phyloP scores from a whole-genome alignment of 2,888 invertebrate genomes.

The Stenoptilia bipunctidactyla region DNA sequence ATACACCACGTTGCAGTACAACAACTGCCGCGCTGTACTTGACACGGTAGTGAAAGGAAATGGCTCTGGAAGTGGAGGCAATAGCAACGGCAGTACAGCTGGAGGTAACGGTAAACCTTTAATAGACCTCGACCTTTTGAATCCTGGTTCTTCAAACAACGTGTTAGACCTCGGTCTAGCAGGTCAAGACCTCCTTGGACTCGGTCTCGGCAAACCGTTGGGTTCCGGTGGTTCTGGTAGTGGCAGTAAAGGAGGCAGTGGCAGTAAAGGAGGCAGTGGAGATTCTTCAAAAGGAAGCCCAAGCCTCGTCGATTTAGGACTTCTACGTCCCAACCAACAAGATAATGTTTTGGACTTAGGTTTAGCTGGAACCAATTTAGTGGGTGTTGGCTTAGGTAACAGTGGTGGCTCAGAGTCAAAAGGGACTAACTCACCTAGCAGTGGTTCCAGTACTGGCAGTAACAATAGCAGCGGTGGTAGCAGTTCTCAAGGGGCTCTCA shows the following conservation, averaged over 20 bases:
- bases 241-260: not conserved
- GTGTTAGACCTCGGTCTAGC: slow-evolving; percentile 10
- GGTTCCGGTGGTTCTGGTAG: not conserved
- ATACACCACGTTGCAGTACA: slow-evolving; percentile 30
- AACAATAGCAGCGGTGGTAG: too few relatives aligned
- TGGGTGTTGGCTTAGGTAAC: too few relatives aligned
- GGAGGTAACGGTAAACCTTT: slow-evolving; percentile 2
- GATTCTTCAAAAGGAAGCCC: slow-evolving; percentile 1
- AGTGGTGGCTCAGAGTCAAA: too few relatives aligned
- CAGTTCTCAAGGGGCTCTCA: too few relatives aligned
- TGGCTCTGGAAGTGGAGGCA: not conserved
- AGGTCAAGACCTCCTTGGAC: slow-evolving; percentile 12
- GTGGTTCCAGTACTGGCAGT: too few relatives aligned
- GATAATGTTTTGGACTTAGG: too few relatives aligned
- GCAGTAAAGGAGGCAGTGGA: slow-evolving; percentile 1
- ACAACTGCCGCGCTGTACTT: not conserved
- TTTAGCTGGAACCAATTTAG: too few relatives aligned
- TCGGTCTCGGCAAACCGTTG: slow-evolving; percentile 11
- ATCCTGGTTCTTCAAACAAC: slow-evolving; percentile 10
- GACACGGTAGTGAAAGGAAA: slow-evolving; percentile 8
- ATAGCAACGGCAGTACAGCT: not conserved
- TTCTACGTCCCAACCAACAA: too few relatives aligned
- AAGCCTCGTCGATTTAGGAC: too few relatives aligned
- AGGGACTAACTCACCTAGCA: too few relatives aligned
- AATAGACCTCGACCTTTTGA: slow-evolving; percentile 14